Conservation (phyloP, 2,888 invertebrate genomes). For the Pterostichus niger region DNA sequence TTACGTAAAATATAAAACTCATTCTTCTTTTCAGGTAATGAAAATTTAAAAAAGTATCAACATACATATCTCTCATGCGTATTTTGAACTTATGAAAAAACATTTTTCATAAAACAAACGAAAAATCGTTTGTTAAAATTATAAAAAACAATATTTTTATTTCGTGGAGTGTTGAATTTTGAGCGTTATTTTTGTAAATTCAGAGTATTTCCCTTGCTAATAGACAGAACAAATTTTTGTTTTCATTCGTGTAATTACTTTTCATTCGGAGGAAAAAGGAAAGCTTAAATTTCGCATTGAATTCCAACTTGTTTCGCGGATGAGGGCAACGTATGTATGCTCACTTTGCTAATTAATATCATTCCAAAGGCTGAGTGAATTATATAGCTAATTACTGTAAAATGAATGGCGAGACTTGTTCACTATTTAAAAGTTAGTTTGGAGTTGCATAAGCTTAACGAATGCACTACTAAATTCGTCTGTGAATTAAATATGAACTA, state of each 20-base stretch:
- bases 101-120: background rate
- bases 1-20: too few relatives aligned
- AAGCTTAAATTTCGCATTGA: constrained; percentile 45
- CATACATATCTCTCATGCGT: background rate
- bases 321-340: constrained; percentile 29
- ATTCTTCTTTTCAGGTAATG: too few relatives aligned
- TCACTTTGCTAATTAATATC: constrained; percentile 43
- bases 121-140: background rate
- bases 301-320: constrained; percentile 24
- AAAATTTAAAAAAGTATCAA: background rate
- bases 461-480: constrained; percentile 31
- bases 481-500: constrained; percentile 34
- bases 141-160: constrained; percentile 36
- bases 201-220: constrained; percentile 26
- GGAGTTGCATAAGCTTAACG: constrained; percentile 35
- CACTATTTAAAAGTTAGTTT: constrained; percentile 46
- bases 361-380: constrained; percentile 17
- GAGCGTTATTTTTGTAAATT: constrained; percentile 20
- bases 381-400: constrained; percentile 41
- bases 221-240: constrained; percentile 34
- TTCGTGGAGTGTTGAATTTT: constrained; percentile 6
- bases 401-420: constrained; percentile 44
- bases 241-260: constrained; percentile 47
- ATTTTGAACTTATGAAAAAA: constrained; percentile 5
- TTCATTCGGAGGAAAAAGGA: constrained; percentile 40